phyloP scores from a whole-genome alignment of 2,113 vertebrate species.

The Pseudorectes ferrugineus region DNA sequence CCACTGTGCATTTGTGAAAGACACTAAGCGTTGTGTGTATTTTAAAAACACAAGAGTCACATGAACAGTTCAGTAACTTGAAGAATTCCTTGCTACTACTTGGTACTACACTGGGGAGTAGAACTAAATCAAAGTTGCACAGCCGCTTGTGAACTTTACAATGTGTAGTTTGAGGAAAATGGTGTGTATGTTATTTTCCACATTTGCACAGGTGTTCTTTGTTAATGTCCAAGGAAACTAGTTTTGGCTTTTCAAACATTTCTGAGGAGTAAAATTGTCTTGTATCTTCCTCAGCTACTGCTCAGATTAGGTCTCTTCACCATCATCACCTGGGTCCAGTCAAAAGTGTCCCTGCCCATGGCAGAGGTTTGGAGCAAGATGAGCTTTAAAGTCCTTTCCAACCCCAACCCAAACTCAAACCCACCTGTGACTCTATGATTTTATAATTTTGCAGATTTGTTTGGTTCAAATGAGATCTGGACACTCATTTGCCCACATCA shows the following conservation, averaged over 20 bases:
- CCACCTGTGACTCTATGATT: not conserved
- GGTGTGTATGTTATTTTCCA: not conserved
- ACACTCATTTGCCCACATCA: not conserved
- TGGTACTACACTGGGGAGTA: not conserved
- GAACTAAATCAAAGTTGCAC: not conserved
- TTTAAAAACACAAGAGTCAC: not conserved
- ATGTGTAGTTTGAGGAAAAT: not conserved
- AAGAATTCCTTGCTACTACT: not conserved
- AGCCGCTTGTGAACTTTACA: not conserved
- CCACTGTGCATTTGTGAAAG: not conserved
- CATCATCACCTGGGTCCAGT: not conserved
- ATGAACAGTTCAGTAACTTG: not conserved
- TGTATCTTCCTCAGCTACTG: not conserved
- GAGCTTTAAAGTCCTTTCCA: not conserved
- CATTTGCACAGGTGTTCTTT: not conserved
- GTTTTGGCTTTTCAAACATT: not conserved
- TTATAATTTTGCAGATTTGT: not conserved
- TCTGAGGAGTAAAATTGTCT: not conserved
- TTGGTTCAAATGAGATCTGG: not conserved
- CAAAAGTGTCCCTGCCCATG: not conserved
- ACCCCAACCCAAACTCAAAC: not conserved
- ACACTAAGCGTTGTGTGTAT: not conserved
- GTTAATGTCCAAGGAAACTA: not conserved
- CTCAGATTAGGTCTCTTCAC: not conserved
- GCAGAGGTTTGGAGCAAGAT: not conserved